A percentile compares a stretch with the other conserved stretches of the same genome.
These are phyloP conservation scores for Sardina pilchardus DNA, from an alignment of 2,113 vertebrate species.

Conservation along the genomic window DNA sequence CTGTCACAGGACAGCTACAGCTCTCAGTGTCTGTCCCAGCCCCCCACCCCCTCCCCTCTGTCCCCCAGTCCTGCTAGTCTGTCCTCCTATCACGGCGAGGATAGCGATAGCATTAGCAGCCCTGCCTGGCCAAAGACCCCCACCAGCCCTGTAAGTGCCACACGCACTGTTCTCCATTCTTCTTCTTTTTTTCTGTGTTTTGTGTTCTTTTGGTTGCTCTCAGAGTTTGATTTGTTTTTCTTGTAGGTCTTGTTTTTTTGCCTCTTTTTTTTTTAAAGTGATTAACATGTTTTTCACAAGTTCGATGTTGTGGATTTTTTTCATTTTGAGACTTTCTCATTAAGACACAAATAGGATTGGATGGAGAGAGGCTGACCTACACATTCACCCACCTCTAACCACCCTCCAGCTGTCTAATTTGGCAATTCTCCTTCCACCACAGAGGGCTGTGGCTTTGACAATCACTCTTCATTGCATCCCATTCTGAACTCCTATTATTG, in stretches of 20 bases:
- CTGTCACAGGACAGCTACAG: slow-evolving; percentile 90
- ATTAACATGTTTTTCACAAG: neutral
- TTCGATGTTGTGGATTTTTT: slow-evolving; percentile 32
- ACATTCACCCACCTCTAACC: neutral
- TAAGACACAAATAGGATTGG: slow-evolving; percentile 9
- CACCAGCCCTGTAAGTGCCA: slow-evolving; percentile 87
- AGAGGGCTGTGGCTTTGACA: neutral
- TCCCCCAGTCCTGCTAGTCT: slow-evolving; percentile 95
- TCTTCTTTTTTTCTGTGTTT: neutral
- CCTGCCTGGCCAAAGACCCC: slow-evolving; percentile 93
- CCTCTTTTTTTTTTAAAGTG: neutral
- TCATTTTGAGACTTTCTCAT: slow-evolving; percentile 37
- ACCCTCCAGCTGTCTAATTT: neutral
- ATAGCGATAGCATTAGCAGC: slow-evolving; percentile 93
- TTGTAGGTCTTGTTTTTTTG: neutral
- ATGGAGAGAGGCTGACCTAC: neutral
- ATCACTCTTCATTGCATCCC: neutral
- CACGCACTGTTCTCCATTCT: slow-evolving; percentile 38
- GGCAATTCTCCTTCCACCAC: neutral
- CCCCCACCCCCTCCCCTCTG: slow-evolving; percentile 88
- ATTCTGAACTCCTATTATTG: neutral
- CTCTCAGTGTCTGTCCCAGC: slow-evolving; percentile 91
- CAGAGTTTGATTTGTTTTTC: neutral
- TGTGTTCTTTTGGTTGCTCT: neutral
- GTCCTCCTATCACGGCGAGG: slow-evolving; percentile 92